Evolutionary conservation across 2,888 invertebrate genomes (phyloP).

Genomic region (Aspidiotus rigidus): DNA sequence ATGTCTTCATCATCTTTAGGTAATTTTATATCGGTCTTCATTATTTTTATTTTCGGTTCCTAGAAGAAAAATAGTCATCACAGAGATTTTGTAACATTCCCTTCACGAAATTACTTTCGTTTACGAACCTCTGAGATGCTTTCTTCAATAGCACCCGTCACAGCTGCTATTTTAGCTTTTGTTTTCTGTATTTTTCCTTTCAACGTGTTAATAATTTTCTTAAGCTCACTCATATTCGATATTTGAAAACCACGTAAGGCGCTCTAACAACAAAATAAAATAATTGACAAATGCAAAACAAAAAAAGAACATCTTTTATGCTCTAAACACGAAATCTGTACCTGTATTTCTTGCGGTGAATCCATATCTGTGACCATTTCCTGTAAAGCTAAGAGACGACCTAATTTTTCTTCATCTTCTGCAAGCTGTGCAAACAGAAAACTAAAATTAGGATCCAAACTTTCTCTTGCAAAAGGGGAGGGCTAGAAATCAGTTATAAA

Average conservation of each 20-base stretch:
- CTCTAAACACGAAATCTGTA: constrained; percentile 31
- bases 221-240: constrained; percentile 66
- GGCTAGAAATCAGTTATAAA: too few species aligned
- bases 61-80: constrained; percentile 38
- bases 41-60: constrained; percentile 46
- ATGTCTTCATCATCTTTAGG: constrained; percentile 49
- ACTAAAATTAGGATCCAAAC: too few species aligned
- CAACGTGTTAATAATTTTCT: constrained; percentile 60
- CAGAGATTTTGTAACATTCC: background rate
- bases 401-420: constrained; percentile 79
- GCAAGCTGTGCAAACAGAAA: constrained; percentile 49
- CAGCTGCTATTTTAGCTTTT: constrained; percentile 62
- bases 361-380: constrained; percentile 68
- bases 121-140: constrained; percentile 30
- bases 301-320: too few species aligned
- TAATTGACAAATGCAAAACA: too few species aligned
- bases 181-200: constrained; percentile 66
- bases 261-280: constrained; percentile 8
- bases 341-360: constrained; percentile 53
- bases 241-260: constrained; percentile 43
- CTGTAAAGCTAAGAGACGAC: constrained; percentile 64
- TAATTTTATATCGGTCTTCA: constrained; percentile 42
- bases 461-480: too few species aligned
- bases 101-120: background rate
- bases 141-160: constrained; percentile 49